phyloP scores from a whole-genome alignment of 2,113 vertebrate genomes.

The Caracal caracal region DNA sequence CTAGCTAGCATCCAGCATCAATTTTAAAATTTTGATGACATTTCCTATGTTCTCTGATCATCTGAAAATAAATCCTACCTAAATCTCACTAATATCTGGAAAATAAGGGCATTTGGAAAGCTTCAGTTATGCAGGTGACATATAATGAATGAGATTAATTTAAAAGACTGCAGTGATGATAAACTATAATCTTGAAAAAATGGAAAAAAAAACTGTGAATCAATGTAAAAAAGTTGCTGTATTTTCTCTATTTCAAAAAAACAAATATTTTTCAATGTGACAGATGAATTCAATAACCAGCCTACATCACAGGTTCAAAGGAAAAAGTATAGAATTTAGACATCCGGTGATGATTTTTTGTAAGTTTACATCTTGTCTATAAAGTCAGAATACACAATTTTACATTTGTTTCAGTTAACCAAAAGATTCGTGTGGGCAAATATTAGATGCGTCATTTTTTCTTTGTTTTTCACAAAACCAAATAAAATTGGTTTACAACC shows the following conservation, averaged over 20 bases:
- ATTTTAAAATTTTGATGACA: background rate
- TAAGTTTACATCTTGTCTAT: background rate
- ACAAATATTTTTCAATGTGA: background rate
- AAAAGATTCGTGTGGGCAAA: background rate
- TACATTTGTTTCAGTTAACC: constrained; percentile 12
- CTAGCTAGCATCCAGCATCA: background rate
- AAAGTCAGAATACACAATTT: background rate
- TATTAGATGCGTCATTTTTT: background rate
- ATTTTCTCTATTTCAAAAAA: background rate
- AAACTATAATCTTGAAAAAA: constrained; percentile 33
- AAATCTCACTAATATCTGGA: background rate
- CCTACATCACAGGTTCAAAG: background rate
- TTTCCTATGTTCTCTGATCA: background rate
- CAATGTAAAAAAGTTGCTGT: background rate
- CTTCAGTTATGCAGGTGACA: background rate
- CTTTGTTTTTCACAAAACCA: constrained; percentile 46
- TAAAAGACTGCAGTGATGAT: background rate
- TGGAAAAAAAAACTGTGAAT: background rate
- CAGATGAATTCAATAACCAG: background rate
- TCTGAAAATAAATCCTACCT: background rate
- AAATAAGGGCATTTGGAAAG: background rate
- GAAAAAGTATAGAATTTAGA: constrained; percentile 4
- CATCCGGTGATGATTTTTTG: background rate
- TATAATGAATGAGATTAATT: background rate
- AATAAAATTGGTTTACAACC: constrained; percentile 37